phyloP scores from a whole-genome alignment of 2,888 invertebrate genomes.

The Aphodius granarius region DNA sequence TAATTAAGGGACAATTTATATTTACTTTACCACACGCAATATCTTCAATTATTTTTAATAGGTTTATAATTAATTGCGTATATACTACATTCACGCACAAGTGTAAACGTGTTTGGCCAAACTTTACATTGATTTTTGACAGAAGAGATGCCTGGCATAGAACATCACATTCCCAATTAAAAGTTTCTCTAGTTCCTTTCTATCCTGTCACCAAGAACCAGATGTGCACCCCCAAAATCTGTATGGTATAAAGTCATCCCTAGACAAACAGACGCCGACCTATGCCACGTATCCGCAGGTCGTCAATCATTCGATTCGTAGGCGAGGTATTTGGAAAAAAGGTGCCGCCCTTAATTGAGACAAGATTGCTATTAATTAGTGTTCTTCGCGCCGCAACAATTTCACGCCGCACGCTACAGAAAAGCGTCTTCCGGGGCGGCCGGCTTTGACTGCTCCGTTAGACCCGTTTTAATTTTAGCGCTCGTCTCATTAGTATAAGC shows the following conservation, averaged over 20 bases:
- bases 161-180: too few relatives aligned
- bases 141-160: too few relatives aligned
- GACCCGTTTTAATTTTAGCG: background rate
- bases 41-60: background rate
- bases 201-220: background rate
- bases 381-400: slow-evolving; percentile 42
- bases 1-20: slow-evolving; percentile 26
- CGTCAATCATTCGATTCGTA: background rate
- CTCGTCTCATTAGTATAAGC: background rate
- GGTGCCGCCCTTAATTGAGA: background rate
- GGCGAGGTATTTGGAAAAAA: background rate
- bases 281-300: slow-evolving; percentile 7
- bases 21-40: background rate
- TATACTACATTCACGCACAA: too few relatives aligned
- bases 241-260: background rate
- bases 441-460: background rate
- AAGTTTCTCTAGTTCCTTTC: too few relatives aligned
- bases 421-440: slow-evolving; percentile 33
- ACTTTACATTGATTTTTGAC: too few relatives aligned
- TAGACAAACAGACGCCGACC: background rate
- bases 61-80: too few relatives aligned
- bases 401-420: slow-evolving; percentile 39
- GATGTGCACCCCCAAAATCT: background rate
- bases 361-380: slow-evolving; percentile 42
- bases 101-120: too few relatives aligned